Evolutionary conservation across 2,797 vertebrate species (phyloP).

Genomic region (Enteromius fasciolatus): DNA sequence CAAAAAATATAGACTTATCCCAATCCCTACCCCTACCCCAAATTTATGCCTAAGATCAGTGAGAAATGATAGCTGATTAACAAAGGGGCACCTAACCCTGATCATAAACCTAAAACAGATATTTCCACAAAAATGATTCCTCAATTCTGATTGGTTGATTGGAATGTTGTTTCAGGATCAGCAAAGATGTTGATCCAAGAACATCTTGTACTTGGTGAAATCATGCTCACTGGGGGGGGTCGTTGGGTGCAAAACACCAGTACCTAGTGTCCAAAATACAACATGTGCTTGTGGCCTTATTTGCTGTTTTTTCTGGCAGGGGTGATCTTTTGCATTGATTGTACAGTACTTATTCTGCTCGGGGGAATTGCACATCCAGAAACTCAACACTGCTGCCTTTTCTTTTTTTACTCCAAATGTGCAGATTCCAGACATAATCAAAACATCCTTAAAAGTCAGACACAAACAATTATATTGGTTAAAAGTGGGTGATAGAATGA

Average conservation of each 20-base stretch:
- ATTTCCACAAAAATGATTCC: too few relatives aligned
- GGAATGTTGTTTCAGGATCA: too few relatives aligned
- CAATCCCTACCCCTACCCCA: too few relatives aligned
- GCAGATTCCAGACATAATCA: background rate
- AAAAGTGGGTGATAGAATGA: background rate
- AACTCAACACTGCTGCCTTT: background rate
- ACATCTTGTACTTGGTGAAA: too few relatives aligned
- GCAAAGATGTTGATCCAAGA: too few relatives aligned
- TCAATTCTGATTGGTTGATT: too few relatives aligned
- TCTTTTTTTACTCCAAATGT: background rate
- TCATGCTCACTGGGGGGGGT: too few relatives aligned
- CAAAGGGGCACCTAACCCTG: too few relatives aligned
- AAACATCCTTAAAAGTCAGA: background rate
- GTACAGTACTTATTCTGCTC: background rate
- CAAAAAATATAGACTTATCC: too few relatives aligned
- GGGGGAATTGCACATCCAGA: slow-evolving; percentile 12
- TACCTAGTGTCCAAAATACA: slow-evolving; percentile 17
- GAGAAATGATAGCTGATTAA: too few relatives aligned
- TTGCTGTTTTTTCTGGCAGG: slow-evolving; percentile 17
- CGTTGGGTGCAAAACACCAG: background rate
- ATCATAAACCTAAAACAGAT: too few relatives aligned
- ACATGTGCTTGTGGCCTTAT: background rate
- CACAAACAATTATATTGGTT: background rate
- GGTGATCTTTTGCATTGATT: background rate
- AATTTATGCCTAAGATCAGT: too few relatives aligned